A percentile compares a stretch with the other conserved stretches of the same genome.
These are phyloP conservation scores for Chloropsis cyanopogon DNA, from an alignment of 2,113 vertebrate species.

Conservation along the genomic window DNA sequence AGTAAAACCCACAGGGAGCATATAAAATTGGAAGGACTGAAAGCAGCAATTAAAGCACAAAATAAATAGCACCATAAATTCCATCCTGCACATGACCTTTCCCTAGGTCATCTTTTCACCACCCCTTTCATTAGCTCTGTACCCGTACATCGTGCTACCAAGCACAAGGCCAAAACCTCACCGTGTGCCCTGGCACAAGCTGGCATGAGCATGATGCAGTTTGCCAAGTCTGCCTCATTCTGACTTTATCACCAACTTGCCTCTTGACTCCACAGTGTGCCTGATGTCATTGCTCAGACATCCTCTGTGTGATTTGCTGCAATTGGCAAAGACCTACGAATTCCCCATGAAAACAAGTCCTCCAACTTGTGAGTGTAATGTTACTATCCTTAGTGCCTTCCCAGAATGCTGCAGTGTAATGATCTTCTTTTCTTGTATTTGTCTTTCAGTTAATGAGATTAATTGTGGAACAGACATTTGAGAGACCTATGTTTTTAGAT, in stretches of 20 bases:
- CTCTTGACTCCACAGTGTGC: background rate
- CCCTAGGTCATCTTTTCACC: background rate
- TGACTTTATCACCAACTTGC: background rate
- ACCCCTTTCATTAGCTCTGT: background rate
- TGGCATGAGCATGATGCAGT: background rate
- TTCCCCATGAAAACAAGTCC: background rate
- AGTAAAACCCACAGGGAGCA: background rate
- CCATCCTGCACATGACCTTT: background rate
- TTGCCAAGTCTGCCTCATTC: background rate
- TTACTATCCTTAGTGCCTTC: conserved; percentile 34
- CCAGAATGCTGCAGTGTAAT: background rate
- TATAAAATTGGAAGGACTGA: background rate
- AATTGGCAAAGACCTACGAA: background rate
- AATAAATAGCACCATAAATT: background rate
- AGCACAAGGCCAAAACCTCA: background rate
- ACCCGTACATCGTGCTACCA: background rate
- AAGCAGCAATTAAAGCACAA: background rate
- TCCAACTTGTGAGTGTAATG: background rate
- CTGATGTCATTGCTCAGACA: conserved; percentile 42
- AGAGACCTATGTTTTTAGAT: conserved; percentile 1
- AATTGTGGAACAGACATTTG: background rate
- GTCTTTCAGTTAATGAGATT: background rate
- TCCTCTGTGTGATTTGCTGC: conserved; percentile 2
- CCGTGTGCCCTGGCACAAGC: background rate
- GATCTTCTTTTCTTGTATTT: background rate